Conservation (phyloP, 2,888 invertebrate genomes). For the Endotricha flammealis region DNA sequence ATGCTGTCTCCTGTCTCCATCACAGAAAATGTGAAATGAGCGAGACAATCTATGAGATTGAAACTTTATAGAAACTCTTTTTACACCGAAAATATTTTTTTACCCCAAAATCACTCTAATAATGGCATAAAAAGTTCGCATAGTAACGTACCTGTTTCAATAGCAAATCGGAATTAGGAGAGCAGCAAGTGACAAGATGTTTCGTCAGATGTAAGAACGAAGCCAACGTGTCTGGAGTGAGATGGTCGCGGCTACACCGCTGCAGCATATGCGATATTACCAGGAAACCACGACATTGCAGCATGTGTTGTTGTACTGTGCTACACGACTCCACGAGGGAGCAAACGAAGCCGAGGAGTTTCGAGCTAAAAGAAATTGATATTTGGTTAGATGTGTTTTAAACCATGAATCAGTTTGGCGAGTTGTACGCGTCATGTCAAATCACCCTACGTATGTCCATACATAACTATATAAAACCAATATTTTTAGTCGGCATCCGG, state of each 20-base stretch:
- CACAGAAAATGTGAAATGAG: no score
- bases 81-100: no score
- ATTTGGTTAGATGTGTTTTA: no score
- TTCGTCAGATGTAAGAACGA: conserved; percentile 95
- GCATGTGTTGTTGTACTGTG: conserved; percentile 99
- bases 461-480: no score
- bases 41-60: no score
- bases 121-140: not conserved
- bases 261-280: conserved; percentile 98
- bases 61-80: no score
- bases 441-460: no score
- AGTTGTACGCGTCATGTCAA: no score
- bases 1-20: no score
- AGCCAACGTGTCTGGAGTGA: conserved; percentile 95
- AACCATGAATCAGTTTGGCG: no score
- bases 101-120: not conserved
- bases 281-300: conserved; percentile 98
- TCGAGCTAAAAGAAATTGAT: conserved; percentile 93
- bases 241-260: conserved; percentile 93
- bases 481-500: no score
- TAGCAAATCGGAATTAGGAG: conserved; percentile 93
- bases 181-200: conserved; percentile 94
- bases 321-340: conserved; percentile 97
- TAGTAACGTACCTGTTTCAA: conserved; percentile 88
- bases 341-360: conserved; percentile 97